Conservation (phyloP, 2,888 invertebrate species). For the Polia nebulosa region DNA sequence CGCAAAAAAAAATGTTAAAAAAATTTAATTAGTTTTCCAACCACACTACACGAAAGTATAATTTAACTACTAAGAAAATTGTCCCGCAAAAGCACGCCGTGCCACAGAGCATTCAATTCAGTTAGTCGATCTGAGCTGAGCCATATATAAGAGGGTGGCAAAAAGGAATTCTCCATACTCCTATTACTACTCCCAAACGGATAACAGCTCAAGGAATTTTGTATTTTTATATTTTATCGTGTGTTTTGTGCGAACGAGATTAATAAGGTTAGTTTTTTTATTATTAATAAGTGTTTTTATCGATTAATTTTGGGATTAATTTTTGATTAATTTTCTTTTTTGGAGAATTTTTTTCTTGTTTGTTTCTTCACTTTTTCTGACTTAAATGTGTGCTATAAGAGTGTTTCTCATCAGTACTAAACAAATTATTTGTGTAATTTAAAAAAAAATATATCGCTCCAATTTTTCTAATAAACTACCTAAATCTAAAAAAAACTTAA, state of each 20-base stretch:
- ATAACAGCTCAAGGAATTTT: slow-evolving; percentile 57
- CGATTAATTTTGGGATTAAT: not conserved
- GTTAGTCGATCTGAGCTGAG: slow-evolving; percentile 21
- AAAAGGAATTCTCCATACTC: slow-evolving; percentile 47
- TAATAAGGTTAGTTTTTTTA: slow-evolving; percentile 49
- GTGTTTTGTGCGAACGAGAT: slow-evolving; percentile 59
- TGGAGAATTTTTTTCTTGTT: rapidly evolving
- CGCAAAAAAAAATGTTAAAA: not conserved
- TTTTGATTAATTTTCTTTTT: not conserved
- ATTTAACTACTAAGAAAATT: slow-evolving; percentile 6
- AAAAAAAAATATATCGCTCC: not conserved
- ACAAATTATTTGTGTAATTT: not conserved
- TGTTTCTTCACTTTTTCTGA: not conserved
- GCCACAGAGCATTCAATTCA: slow-evolving; percentile 10
- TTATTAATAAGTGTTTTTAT: not conserved
- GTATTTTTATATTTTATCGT: slow-evolving; percentile 57
- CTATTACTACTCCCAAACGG: slow-evolving; percentile 40
- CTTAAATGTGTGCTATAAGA: not conserved
- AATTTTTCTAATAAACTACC: not conserved
- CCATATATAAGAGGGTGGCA: slow-evolving; percentile 56
- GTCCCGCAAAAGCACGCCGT: not conserved
- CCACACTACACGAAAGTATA: not conserved
- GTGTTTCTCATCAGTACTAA: not conserved
- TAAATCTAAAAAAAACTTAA: too few species aligned
- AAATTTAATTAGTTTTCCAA: slow-evolving; percentile 7